Base-by-base conservation (phyloP, 2,113 vertebrate species). In the Bubalus kerabau region DNA sequence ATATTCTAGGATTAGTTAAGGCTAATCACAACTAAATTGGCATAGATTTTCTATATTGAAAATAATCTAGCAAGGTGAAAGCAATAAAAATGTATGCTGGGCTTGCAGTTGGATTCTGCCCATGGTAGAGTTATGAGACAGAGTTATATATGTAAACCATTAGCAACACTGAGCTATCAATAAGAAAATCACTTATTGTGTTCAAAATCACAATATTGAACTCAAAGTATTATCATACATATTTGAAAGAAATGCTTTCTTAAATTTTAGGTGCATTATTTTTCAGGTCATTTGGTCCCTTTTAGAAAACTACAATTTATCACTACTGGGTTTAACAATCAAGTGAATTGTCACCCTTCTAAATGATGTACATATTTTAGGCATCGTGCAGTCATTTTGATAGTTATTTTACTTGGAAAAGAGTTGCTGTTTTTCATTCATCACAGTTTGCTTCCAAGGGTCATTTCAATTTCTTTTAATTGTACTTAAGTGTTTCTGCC, bases 381-480 rank as follows among this genome's bases (percentile, higher is more conserved):
- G 3, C 9, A 40, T 46, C 92, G 0, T 81, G 17, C 48, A 52
- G 28, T 52, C 78, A 52, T 21, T 94, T 81, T 80, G 36, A 83
- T 93, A 80, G 30, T 32, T 46, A 71, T 54, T 89, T 85, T n/a
- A n/a, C 43, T 85, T 94, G 54, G 2, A 92, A 94, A 7, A 80
- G 13, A 96, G 15, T 93, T 92, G 40, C 13, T 90, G 13, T 30
- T 90, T 97, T 95, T 80, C 5, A 94, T 76, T 85, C 48, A 90
- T 46, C 43, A 81, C 28, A 81, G 21, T 83, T 92, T 92, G 14
- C n/a, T 95, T 86, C 59, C 57, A 21, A 88, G 30, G 94, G 57
- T 88, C 95, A 95, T 97, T 97, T 98, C 93, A 96, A 94, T 98
- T 98, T 98, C 96, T 95, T 97, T 98, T 97, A 90, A 90, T 92